Conservation (phyloP, 2,797 vertebrate species). For the Poeciliopsis turneri region DNA sequence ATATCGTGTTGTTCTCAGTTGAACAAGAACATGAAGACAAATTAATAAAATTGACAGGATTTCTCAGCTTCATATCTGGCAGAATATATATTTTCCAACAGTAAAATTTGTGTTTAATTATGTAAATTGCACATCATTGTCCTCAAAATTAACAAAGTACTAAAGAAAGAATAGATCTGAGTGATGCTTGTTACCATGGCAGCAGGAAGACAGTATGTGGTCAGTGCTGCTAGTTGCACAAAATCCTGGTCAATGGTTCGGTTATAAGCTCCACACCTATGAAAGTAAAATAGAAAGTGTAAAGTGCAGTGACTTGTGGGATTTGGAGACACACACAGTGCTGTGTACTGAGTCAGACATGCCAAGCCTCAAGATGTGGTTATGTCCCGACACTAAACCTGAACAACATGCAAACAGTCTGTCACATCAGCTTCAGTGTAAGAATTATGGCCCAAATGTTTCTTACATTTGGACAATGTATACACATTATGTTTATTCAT, state of each 20-base stretch:
- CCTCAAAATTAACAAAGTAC: background rate
- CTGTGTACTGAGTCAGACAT: background rate
- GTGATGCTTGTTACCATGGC: background rate
- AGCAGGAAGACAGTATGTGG: background rate
- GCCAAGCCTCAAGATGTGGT: background rate
- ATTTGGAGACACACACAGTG: background rate
- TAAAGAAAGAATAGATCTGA: background rate
- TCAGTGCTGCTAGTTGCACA: background rate
- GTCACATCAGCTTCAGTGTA: background rate
- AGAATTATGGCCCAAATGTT: background rate
- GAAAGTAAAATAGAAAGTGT: background rate
- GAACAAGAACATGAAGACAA: background rate
- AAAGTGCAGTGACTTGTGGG: background rate
- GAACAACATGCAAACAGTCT: background rate
- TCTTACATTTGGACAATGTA: too few species aligned
- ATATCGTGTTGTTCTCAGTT: background rate
- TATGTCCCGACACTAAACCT: background rate
- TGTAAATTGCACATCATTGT: background rate
- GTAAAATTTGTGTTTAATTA: background rate
- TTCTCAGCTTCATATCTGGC: background rate
- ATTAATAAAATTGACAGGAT: background rate
- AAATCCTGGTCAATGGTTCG: background rate
- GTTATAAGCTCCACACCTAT: too few species aligned
- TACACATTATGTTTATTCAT: too few species aligned
- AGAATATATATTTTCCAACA: background rate